phyloP scores from a whole-genome alignment of 2,888 invertebrate species.

The Drosophila engyochracea region DNA sequence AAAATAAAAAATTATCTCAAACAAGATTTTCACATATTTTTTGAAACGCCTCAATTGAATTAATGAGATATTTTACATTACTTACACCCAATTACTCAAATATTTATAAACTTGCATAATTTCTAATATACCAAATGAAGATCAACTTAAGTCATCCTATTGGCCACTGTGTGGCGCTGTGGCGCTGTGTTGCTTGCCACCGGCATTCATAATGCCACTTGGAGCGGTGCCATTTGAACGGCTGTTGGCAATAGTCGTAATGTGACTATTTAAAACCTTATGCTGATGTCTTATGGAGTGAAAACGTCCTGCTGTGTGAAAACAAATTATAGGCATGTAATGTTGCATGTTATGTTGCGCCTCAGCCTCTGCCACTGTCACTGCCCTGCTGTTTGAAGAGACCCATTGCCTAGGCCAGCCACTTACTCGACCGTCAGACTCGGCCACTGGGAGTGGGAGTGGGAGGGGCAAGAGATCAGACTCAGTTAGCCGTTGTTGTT shows the following conservation, averaged over 20 bases:
- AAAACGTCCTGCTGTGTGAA: conserved; percentile 84
- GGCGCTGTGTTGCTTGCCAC: conserved; percentile 14
- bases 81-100: not conserved
- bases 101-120: not conserved
- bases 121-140: conserved; percentile 25
- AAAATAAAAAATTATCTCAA: not conserved
- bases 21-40: not conserved
- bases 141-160: conserved; percentile 19
- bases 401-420: conserved; percentile 36
- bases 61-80: not conserved
- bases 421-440: conserved; percentile 39
- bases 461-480: conserved; percentile 38
- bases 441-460: conserved; percentile 25
- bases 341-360: conserved; percentile 82
- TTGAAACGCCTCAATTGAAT: not conserved
- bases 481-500: conserved; percentile 18
- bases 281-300: conserved; percentile 84
- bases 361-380: conserved; percentile 18
- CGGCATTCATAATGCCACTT: conserved; percentile 37
- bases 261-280: conserved; percentile 70
- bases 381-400: conserved; percentile 19
- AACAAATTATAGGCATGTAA: conserved; percentile 84
- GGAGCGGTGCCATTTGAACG: conserved; percentile 74
- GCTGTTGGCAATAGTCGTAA: conserved; percentile 75
- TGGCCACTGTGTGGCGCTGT: conserved; percentile 31